Evolutionary conservation across 1,140 invertebrate species (phyloP), one percentile per base, ranked within the genome.

Genomic region (Ceratoteleas bidentatus): DNA sequence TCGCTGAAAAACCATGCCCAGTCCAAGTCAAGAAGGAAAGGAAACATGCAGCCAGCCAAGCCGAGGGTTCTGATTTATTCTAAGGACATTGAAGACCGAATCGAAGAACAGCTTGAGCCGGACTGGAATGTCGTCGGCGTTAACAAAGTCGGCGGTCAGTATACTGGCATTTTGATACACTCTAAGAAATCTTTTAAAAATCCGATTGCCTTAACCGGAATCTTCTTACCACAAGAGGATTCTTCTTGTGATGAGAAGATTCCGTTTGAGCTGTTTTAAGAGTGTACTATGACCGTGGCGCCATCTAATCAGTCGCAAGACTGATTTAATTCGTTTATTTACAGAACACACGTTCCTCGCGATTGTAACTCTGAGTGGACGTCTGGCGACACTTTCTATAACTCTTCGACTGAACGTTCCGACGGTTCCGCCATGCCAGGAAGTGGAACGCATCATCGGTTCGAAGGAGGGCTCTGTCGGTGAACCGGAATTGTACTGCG

Each of bases 71-170:
- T 95, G 32, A 91, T 94, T 45, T 91, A 90, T 70, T 92, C 93
- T 0, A 91, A 93, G 52, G 94, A 94, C 65, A 94, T 94, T 56
- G 92, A 92, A 32, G 92, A 94, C 49, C 72, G 85, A 56, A 84
- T 91, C 10, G 92, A 85, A 11, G 76, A 93, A 82, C 86, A 87
- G 14, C 91, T 94, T 81, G 94, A 95, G 64, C 91, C 92, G 34
- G 94, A 95, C 85, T 95, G 94, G 93, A 94, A 93, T 85, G 85
- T 96, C 24, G 94, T 96, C 74, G 94, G 93, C 3, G 91, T 92
- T 40, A 89, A 91, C 40, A 92, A 93, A 88, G 92, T 94, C 56
- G 92, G 91, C 50, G 92, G 93, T 93, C 62, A 84, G 86, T 85
- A 16, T n/a, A n/a, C n/a, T n/a, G n/a, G n/a, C n/a, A n/a, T n/a